Percentiles rank a stretch among this genome's conserved stretches.
Conservation (phyloP, 2,797 vertebrate genomes). For the Phrynocephalus forsythii region DNA sequence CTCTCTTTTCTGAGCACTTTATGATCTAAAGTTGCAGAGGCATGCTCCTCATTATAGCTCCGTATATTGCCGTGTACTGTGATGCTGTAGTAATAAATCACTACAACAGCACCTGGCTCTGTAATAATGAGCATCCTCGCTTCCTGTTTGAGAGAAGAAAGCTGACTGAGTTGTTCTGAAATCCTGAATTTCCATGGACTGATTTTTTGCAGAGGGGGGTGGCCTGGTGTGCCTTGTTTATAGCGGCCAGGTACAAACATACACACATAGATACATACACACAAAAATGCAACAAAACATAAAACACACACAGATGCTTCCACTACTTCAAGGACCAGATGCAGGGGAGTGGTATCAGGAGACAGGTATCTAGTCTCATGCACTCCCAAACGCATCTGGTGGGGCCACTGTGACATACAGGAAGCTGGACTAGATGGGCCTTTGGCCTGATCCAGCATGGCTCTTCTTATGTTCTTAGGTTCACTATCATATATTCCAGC, state of each 20-base stretch:
- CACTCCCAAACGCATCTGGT: too few relatives aligned
- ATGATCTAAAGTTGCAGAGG: slow-evolving; percentile 20
- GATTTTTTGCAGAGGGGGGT: not conserved
- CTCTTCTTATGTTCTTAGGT: too few relatives aligned
- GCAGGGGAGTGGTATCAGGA: too few relatives aligned
- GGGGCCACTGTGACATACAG: too few relatives aligned
- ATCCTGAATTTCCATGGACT: not conserved
- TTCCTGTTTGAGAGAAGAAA: slow-evolving; percentile 31
- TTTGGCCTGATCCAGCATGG: too few relatives aligned
- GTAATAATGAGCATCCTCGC: slow-evolving; percentile 26
- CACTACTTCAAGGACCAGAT: too few relatives aligned
- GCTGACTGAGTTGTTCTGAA: slow-evolving; percentile 39
- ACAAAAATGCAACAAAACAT: not conserved
- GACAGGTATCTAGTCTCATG: too few relatives aligned
- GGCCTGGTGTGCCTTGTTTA: not conserved
- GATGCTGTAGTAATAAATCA: slow-evolving; percentile 47
- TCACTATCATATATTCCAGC: not conserved
- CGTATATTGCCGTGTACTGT: slow-evolving; percentile 39
- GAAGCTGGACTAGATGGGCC: too few relatives aligned
- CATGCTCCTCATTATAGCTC: slow-evolving; percentile 39
- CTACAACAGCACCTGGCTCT: slow-evolving; percentile 23
- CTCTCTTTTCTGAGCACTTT: slow-evolving; percentile 26
- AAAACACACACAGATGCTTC: not conserved
- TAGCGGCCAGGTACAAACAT: not conserved
- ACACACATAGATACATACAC: not conserved